Percentiles rank a stretch among this genome's conserved stretches.
These are phyloP conservation scores for Xiphophorus couchianus DNA, from an alignment of 2,113 vertebrate species.

Conservation along the genomic window DNA sequence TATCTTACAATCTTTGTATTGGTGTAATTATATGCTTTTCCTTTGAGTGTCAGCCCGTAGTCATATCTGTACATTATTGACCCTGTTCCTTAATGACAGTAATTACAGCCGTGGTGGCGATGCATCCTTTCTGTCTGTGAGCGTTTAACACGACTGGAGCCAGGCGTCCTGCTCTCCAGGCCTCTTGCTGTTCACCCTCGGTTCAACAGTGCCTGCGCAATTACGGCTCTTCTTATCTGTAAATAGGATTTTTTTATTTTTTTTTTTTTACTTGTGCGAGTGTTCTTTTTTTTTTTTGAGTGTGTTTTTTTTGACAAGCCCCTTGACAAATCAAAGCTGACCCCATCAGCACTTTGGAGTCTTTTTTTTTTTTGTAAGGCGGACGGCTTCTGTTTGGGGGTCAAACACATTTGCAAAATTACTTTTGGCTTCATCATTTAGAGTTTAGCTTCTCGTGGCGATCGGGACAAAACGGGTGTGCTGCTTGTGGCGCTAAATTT, in stretches of 20 bases:
- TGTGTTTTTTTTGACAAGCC: conserved; percentile 8
- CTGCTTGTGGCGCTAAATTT: background rate
- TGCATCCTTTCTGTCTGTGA: conserved; percentile 37
- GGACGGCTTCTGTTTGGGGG: background rate
- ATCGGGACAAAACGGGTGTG: background rate
- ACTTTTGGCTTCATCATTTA: background rate
- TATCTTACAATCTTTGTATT: conserved; percentile 34
- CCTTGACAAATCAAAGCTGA: conserved; percentile 41
- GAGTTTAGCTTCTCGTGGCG: background rate
- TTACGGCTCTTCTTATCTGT: conserved; percentile 59
- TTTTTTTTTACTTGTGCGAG: background rate
- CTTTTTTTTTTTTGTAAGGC: background rate
- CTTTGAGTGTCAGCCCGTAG: conserved; percentile 33
- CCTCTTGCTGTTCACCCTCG: conserved; percentile 40
- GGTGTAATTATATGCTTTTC: conserved; percentile 50
- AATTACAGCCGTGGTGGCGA: conserved; percentile 54
- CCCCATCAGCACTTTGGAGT: conserved; percentile 23
- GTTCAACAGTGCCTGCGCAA: conserved; percentile 53
- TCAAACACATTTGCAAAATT: background rate
- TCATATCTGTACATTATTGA: conserved; percentile 46
- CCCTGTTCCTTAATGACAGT: conserved; percentile 28
- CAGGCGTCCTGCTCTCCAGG: conserved; percentile 28
- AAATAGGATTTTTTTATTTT: conserved; percentile 9
- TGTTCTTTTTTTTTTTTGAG: background rate
- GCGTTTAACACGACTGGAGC: conserved; percentile 16